Base-by-base conservation (phyloP, 2,113 vertebrate genomes). In the Tor tambroides region DNA sequence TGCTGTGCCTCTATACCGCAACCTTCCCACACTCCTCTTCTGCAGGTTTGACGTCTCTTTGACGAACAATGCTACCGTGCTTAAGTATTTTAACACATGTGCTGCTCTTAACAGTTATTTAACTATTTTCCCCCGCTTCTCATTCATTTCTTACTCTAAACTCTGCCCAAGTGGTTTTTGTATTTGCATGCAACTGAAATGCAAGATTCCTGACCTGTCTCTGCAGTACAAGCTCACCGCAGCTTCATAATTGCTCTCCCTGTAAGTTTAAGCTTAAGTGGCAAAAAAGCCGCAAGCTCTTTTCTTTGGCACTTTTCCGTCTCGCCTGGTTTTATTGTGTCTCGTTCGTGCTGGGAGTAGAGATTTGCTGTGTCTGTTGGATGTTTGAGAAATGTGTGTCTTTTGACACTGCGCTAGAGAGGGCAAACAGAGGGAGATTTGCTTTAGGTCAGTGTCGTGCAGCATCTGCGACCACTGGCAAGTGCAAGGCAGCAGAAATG, bases 271-370 rank as follows among this genome's bases (percentile, higher is more conserved):
- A 74, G 77, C 59, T 86, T 77, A 81, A 51, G 51, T 87, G 79
- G 56, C 46, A 81, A 59, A 75, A 71, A 86, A 91, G 86, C 74
- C 15, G 67, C 87, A 85, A 90, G 86, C 63, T 23, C 54, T 74
- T 85, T 79, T 90, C 28, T 79, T 90, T 92, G 92, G 92, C 90
- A 35, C 75, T 15, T 12, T 0, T 82, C 91, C 90, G 91, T 91
- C 85, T 86, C 86, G 88, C 87, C 80, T 87, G 21, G 10, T 93
- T 94, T 94, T 92, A 93, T 91, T 92, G 87, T 82, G 91, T 91
- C 91, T 92, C 72, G 59, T 89, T 91, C 77, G 28, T 81, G 83
- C 84, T 80, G 14, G 51, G 65, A 65, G 72, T 21, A 32, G 72
- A 74, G 35, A 54, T 67, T 46, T 49, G 51, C 51, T 54, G 81